These are phyloP conservation scores for Hyperopisus bebe DNA, from an alignment of 2,113 vertebrate genomes.

Conservation along the genomic window DNA sequence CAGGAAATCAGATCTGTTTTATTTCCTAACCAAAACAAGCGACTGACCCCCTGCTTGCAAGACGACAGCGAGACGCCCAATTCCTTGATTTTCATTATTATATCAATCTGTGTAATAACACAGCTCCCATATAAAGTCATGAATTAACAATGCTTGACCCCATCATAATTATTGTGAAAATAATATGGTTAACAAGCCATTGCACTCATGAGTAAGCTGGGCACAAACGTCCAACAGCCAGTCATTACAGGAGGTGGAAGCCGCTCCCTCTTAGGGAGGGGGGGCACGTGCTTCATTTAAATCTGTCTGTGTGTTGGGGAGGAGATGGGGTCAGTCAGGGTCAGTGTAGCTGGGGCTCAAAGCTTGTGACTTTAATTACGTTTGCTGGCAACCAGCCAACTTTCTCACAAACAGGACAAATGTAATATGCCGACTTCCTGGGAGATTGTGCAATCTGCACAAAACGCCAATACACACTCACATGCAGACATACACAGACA, in stretches of 20 bases:
- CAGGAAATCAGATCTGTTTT: not conserved
- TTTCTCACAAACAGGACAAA: not conserved
- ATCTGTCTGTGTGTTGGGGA: not conserved
- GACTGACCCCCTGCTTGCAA: not conserved
- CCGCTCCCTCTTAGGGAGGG: not conserved
- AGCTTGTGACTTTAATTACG: not conserved
- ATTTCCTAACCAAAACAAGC: too few species aligned
- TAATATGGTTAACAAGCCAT: not conserved
- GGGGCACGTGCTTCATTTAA: not conserved
- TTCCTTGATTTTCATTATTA: not conserved
- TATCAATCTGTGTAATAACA: not conserved
- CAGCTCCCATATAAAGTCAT: not conserved
- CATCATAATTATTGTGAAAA: not conserved
- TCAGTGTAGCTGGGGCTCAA: not conserved
- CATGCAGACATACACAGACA: constrained; percentile 32
- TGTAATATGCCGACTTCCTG: not conserved
- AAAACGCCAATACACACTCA: constrained; percentile 2
- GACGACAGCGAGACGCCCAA: not conserved
- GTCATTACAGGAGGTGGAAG: not conserved
- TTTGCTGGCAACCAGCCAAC: not conserved
- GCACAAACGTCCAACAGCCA: not conserved
- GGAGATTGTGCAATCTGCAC: not conserved
- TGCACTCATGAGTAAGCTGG: not conserved
- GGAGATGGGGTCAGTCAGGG: not conserved
- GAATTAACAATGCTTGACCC: not conserved